phyloP scores from a whole-genome alignment of 2,888 invertebrate species.

The Gandaritis pyraliata region DNA sequence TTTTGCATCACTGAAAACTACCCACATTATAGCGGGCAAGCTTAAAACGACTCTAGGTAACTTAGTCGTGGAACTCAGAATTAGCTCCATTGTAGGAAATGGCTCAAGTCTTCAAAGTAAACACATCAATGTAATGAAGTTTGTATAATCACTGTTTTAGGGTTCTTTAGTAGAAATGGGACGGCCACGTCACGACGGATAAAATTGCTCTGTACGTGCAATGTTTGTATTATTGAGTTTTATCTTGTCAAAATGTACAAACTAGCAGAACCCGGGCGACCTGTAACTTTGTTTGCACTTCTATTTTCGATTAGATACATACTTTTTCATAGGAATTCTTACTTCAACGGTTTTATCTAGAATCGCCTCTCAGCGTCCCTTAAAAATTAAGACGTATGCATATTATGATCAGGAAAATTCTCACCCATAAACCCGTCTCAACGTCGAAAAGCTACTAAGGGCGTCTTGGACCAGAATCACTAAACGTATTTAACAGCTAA shows the following conservation, averaged over 20 bases:
- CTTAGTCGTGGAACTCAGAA: slow-evolving; percentile 48
- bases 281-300: neutral
- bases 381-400: too few relatives aligned
- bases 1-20: slow-evolving; percentile 38
- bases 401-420: too few relatives aligned
- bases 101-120: slow-evolving; percentile 53
- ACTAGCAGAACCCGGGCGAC: neutral
- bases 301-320: too few relatives aligned
- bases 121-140: slow-evolving; percentile 61
- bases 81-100: slow-evolving; percentile 51
- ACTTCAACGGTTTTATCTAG: too few relatives aligned
- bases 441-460: too few relatives aligned
- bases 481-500: too few relatives aligned
- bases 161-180: slow-evolving; percentile 26
- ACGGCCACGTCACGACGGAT: slow-evolving; percentile 15
- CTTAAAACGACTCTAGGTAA: slow-evolving; percentile 46
- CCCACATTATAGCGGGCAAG: slow-evolving; percentile 33
- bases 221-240: neutral
- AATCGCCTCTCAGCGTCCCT: too few relatives aligned
- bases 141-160: slow-evolving; percentile 48
- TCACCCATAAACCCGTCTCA: too few relatives aligned
- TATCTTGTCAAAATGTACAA: neutral
- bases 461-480: too few relatives aligned
- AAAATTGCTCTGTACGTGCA: slow-evolving; percentile 12
- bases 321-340: too few relatives aligned